Percentiles rank a stretch among this genome's conserved stretches.
phyloP scores from a whole-genome alignment of 2,797 vertebrate species.

The Silurus lanzhouensis region DNA sequence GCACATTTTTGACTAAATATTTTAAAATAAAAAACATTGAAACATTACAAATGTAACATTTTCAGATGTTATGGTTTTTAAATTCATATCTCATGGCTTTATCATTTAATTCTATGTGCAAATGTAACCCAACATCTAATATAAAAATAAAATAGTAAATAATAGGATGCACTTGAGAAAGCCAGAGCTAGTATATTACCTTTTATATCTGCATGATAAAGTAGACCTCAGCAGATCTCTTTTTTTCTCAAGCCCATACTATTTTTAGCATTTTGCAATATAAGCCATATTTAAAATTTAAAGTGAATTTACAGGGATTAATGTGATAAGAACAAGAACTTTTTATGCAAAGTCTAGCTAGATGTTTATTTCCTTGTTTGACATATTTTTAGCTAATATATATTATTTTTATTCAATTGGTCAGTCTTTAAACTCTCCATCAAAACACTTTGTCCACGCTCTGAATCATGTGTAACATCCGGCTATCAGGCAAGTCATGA shows the following conservation, averaged over 20 bases:
- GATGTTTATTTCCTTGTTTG: neutral
- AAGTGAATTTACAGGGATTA: neutral
- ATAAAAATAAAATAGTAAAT: neutral
- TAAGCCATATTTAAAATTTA: neutral
- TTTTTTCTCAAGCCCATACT: neutral
- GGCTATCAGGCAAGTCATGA: too few relatives aligned
- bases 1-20: neutral
- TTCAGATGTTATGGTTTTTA: neutral
- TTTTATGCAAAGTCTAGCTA: neutral
- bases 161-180: neutral
- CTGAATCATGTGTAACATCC: neutral
- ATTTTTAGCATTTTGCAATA: neutral
- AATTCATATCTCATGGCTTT: neutral
- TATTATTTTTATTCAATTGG: neutral
- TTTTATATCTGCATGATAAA: neutral
- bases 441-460: neutral
- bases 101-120: neutral
- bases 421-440: neutral
- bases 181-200: too few relatives aligned
- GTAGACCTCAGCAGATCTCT: neutral
- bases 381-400: neutral
- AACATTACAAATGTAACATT: too few relatives aligned
- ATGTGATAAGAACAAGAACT: neutral
- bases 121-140: neutral
- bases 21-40: neutral